Conservation (phyloP, 1,140 invertebrate species). For the Pissodes strobi region DNA sequence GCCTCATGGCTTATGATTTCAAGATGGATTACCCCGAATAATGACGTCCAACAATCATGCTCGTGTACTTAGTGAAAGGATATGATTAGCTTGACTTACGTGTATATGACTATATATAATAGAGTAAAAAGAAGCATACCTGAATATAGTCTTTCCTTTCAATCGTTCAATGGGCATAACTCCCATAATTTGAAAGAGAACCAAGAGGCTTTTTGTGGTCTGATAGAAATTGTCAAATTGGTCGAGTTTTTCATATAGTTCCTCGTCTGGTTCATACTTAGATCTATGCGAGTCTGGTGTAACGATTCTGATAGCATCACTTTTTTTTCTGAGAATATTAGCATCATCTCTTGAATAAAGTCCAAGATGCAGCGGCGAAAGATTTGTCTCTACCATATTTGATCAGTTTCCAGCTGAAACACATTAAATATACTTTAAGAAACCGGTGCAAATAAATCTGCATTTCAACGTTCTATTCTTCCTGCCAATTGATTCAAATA, state of each 20-base stretch:
- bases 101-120: too few species aligned
- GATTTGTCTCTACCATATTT: not conserved
- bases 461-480: too few species aligned
- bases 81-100: too few species aligned
- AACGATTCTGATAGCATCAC: constrained; percentile 31
- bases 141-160: constrained; percentile 56
- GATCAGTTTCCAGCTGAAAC: not conserved
- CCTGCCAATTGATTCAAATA: too few species aligned
- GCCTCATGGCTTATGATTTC: too few species aligned
- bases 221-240: constrained; percentile 68
- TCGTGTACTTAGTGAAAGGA: too few species aligned
- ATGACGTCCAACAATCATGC: too few species aligned
- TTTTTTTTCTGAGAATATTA: constrained; percentile 7
- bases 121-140: too few species aligned
- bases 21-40: too few species aligned
- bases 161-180: constrained; percentile 71
- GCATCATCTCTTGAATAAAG: not conserved
- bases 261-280: constrained; percentile 41
- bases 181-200: constrained; percentile 73
- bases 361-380: not conserved
- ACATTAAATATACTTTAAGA: not conserved
- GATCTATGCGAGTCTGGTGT: constrained; percentile 9
- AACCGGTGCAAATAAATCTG: not conserved
- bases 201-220: constrained; percentile 68
- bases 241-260: constrained; percentile 54